These are phyloP conservation scores for Periplaneta americana DNA, from an alignment of 1,140 invertebrate genomes.

Conservation along the genomic window DNA sequence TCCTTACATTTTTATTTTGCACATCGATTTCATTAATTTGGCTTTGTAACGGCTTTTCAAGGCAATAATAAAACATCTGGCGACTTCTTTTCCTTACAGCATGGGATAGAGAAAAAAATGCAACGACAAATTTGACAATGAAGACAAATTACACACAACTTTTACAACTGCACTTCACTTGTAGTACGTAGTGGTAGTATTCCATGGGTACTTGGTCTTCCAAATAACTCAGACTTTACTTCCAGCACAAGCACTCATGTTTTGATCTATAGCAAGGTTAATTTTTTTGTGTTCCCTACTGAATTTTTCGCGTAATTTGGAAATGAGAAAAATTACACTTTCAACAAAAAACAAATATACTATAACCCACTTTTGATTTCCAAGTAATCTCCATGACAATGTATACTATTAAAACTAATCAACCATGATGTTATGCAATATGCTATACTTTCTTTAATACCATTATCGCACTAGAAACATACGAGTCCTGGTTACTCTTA, in stretches of 20 bases:
- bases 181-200: neutral
- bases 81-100: slow-evolving; percentile 4
- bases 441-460: neutral
- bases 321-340: neutral
- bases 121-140: slow-evolving; percentile 14
- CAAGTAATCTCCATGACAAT: neutral
- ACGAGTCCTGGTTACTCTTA: neutral
- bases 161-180: slow-evolving; percentile 15
- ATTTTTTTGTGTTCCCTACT: neutral
- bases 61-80: slow-evolving; percentile 7
- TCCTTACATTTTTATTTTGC: slow-evolving; percentile 6
- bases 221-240: neutral
- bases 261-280: neutral
- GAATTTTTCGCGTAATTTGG: neutral
- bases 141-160: slow-evolving; percentile 14
- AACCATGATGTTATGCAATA: neutral
- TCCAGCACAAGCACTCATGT: neutral
- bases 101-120: slow-evolving; percentile 8
- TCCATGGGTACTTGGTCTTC: neutral
- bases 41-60: slow-evolving; percentile 5
- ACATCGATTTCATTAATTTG: slow-evolving; percentile 5
- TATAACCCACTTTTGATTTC: neutral
- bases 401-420: neutral
- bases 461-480: slow-evolving; percentile 1
- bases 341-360: neutral